Base-by-base conservation (phyloP, 1,140 invertebrate genomes). In the Dolichoris vasculosae region DNA sequence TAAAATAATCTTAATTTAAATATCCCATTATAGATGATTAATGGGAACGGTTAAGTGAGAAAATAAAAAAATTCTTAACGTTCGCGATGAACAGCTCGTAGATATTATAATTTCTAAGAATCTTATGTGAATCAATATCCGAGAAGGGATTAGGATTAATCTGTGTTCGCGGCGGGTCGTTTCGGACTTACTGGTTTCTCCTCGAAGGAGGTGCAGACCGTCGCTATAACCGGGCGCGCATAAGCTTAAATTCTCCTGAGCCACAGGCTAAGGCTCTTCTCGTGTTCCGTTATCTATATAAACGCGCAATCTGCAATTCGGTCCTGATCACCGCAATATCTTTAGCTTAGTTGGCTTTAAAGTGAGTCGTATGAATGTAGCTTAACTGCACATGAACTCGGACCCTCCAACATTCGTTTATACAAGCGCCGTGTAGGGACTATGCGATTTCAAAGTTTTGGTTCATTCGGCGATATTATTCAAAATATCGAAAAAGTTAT, bases 121-220 rank as follows among this genome's bases (percentile, higher is more conserved):
- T 64, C 38, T 20, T 51, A 35, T 23, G 55, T n/a, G 46, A 82
- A 73, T 82, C 48, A 73, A 73, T 73, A 82, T 82, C 67, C 8
- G 67, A 59, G 48, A 82, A 73, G 23, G 69, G 35, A 82, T 82
- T 73, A 71, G 67, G 48, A 48, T 30, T 82, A 69, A 82, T 82
- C 79, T 43, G 43, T 82, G 63, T 59, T 26, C 23, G 23, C 26
- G 23, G 55, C 26, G 48, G 13, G 26, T 71, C n/a, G 30, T 69
- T 48, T 69, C 55, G n/a, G 43, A 67, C 63, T 80, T 51, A n/a
- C 26, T 48, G 43, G 40, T 32, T 9, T 43, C 48, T 77, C 11
- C 4, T 32, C 30, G 15, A 6, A 46, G 43, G 78, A 38, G 26
- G 26, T 30, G 40, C n/a, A 64, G 26, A 51, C 26, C 48, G 43